Evolutionary conservation across 2,888 invertebrate species (phyloP).

Genomic region (Xylota segnis): DNA sequence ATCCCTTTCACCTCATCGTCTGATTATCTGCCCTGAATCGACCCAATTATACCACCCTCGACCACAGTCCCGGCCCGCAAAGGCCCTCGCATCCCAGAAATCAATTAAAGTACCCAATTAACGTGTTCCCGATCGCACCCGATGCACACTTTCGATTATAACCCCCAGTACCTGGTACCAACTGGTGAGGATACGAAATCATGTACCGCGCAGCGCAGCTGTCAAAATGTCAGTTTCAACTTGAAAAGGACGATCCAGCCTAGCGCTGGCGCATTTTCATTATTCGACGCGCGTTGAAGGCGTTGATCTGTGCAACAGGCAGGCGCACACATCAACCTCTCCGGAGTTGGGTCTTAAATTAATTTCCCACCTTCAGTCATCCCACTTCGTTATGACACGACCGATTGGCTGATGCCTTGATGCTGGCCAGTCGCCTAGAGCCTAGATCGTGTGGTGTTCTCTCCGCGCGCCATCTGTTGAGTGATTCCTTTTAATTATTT

Average conservation of each 20-base stretch:
- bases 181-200: conserved; percentile 1
- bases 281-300: conserved; percentile 24
- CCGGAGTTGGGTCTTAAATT: conserved; percentile 62
- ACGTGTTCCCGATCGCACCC: conserved; percentile 71
- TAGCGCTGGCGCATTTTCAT: conserved; percentile 33
- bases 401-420: conserved; percentile 64
- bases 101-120: conserved; percentile 74
- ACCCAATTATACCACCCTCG: conserved; percentile 58
- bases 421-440: conserved; percentile 23
- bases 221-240: conserved; percentile 73
- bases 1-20: conserved; percentile 38
- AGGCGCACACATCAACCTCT: conserved; percentile 40
- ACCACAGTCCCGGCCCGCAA: background rate
- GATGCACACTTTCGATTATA: conserved; percentile 72
- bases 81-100: conserved; percentile 42
- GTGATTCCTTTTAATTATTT: conserved; percentile 52
- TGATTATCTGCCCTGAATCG: conserved; percentile 56
- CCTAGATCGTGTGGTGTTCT: background rate
- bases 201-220: conserved; percentile 38
- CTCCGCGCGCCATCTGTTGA: conserved; percentile 39
- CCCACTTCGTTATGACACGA: conserved; percentile 66
- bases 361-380: conserved; percentile 74
- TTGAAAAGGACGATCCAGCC: conserved; percentile 52
- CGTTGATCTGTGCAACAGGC: conserved; percentile 68
- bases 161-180: background rate